These are phyloP conservation scores for Cosmorhoe ocellata DNA, from an alignment of 2,888 invertebrate species.

Conservation along the genomic window DNA sequence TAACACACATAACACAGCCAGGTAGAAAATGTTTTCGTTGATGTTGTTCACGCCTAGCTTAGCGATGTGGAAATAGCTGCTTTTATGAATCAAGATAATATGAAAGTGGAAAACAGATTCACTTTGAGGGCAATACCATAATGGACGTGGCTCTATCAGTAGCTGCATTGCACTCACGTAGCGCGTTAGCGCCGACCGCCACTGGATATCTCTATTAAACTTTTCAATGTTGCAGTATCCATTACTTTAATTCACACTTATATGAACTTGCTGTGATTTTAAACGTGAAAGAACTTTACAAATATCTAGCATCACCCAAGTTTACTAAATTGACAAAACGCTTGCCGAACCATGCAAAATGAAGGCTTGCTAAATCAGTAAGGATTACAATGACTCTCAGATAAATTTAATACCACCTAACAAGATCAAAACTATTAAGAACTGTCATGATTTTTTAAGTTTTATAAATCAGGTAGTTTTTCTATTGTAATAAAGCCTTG, in stretches of 20 bases:
- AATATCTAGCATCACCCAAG: slow-evolving; percentile 2
- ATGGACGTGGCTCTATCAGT: slow-evolving; percentile 71
- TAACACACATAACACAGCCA: too few species aligned
- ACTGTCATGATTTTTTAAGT: too few species aligned
- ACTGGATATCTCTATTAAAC: slow-evolving; percentile 54
- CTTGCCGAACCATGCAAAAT: too few species aligned
- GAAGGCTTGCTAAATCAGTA: too few species aligned
- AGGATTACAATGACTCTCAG: too few species aligned
- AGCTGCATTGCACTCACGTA: slow-evolving; percentile 60
- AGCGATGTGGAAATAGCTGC: slow-evolving; percentile 56
- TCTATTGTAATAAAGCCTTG: too few species aligned
- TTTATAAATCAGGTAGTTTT: too few species aligned
- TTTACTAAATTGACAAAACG: too few species aligned
- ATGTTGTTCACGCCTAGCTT: slow-evolving; percentile 54
- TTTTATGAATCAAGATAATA: slow-evolving; percentile 61
- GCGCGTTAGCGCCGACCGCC: slow-evolving; percentile 57
- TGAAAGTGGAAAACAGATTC: slow-evolving; percentile 66
- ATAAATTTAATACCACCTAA: too few species aligned
- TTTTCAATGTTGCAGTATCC: slow-evolving; percentile 40
- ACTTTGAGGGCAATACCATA: slow-evolving; percentile 78
- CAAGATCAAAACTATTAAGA: too few species aligned
- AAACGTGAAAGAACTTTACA: slow-evolving; percentile 16
- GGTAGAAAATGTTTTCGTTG: slow-evolving; percentile 44
- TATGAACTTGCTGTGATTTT: slow-evolving; percentile 12
- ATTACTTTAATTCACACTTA: slow-evolving; percentile 22